Conservation (phyloP, 2,888 invertebrate genomes). For the Actias luna region DNA sequence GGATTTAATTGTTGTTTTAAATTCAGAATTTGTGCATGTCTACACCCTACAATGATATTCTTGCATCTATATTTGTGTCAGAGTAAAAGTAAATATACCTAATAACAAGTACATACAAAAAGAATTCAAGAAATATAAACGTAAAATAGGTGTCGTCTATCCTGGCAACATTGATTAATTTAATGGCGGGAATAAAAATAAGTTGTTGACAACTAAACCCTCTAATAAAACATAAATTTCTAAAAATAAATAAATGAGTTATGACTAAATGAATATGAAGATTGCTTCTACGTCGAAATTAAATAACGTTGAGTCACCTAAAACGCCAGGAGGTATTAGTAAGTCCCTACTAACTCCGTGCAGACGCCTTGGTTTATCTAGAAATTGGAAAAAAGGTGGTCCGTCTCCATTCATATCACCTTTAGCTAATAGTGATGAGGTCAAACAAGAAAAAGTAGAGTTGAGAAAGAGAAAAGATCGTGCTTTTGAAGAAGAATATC, state of each 20-base stretch:
- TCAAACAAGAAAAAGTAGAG: conserved; percentile 35
- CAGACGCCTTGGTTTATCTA: conserved; percentile 76
- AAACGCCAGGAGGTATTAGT: conserved; percentile 76
- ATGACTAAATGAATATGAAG: conserved; percentile 43
- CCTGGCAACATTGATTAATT: too few species aligned
- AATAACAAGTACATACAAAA: too few species aligned
- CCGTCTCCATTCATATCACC: conserved; percentile 71
- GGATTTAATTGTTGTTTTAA: too few species aligned
- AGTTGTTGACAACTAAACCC: conserved; percentile 11
- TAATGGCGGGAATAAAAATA: conserved; percentile 33
- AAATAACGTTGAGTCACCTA: conserved; percentile 57
- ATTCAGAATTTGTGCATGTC: too few species aligned
- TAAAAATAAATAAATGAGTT: background rate
- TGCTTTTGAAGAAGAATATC: conserved; percentile 31
- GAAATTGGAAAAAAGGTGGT: conserved; percentile 64
- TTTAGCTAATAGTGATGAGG: conserved; percentile 35
- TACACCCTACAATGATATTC: too few species aligned
- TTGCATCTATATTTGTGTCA: too few species aligned
- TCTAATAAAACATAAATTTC: background rate
- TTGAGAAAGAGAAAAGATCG: conserved; percentile 50
- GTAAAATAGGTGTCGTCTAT: too few species aligned
- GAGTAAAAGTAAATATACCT: too few species aligned
- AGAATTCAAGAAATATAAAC: too few species aligned
- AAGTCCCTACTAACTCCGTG: conserved; percentile 78
- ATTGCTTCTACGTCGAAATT: conserved; percentile 48